These are phyloP conservation scores for Manis crassicaudata DNA, from an alignment of 2,797 vertebrate species.

Conservation along the genomic window DNA sequence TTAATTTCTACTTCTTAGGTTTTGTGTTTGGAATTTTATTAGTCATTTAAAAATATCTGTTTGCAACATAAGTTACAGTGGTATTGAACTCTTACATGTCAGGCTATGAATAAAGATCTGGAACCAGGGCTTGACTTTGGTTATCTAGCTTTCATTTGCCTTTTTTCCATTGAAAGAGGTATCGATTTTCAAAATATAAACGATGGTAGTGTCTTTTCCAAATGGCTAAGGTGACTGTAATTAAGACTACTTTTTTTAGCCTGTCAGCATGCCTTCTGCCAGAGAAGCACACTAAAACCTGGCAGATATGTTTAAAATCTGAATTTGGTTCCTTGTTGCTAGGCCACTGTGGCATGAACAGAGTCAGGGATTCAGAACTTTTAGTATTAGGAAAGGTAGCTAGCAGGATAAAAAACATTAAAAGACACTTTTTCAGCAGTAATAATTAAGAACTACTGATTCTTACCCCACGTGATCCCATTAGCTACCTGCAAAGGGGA, in stretches of 20 bases:
- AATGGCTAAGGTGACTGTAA: neutral
- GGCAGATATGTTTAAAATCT: neutral
- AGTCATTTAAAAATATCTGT: slow-evolving; percentile 30
- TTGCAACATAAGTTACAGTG: neutral
- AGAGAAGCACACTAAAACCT: neutral
- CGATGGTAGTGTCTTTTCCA: neutral
- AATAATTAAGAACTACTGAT: neutral
- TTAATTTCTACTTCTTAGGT: slow-evolving; percentile 1
- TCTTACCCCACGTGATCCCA: neutral
- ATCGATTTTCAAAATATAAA: slow-evolving; percentile 39
- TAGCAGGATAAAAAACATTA: neutral
- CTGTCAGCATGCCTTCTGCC: neutral
- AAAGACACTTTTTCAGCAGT: neutral
- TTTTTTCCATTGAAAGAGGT: neutral
- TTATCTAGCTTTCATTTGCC: slow-evolving; percentile 2
- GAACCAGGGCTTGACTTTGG: slow-evolving; percentile 3
- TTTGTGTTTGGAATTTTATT: slow-evolving; percentile 16
- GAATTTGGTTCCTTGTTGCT: neutral
- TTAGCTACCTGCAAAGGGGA: neutral
- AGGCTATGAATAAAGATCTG: neutral
- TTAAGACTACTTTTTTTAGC: neutral
- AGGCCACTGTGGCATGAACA: neutral
- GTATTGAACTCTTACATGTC: neutral
- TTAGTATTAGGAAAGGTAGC: neutral
- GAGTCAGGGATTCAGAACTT: neutral